Base-by-base conservation (phyloP, 2,888 invertebrate genomes). In the Tinea pellionella region DNA sequence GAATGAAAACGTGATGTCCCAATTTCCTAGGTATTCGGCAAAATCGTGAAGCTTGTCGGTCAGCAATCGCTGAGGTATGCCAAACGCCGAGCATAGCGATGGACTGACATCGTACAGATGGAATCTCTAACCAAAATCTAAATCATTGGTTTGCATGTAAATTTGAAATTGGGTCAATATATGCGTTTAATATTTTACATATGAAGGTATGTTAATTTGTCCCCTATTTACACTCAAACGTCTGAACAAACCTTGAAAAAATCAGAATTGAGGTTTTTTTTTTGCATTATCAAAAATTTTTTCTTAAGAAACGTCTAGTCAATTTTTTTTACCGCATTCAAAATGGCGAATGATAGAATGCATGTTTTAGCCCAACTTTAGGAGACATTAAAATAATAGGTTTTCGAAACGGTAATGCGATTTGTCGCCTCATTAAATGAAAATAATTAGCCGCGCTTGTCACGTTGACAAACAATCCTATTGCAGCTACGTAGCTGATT, bases 381-480 rank as follows among this genome's bases (percentile, higher is more conserved):
- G 95, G 95, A 12, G 93, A 91, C 88, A 94, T 90, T 6, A 94
- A 72, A 62, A 95, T 89, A 64, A 94, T 77, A 29, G 95, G 95
- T 77, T 95, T 95, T 62, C 95, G 88, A 86, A 95, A 94, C 0
- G 94, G 93, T 75, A 94, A 75, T 37, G 90, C 89, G 60, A 94
- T 89, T 80, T 96, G 95, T 13, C 95, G 87, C 55, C 95, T 88
- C 59, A 96, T 80, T 67, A 91, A 78, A 79, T 95, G 95, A 86
- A 93, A 94, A 68, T 92, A 90, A 79, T 94, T 94, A 19, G 93
- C 94, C 0, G 95, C 94, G 0, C 91, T 90, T 13, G 94, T 92
- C 67, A 92, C 89, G 78, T 95, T 94, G 62, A 91, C 91, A 4
- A n/a, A 90, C 82, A 64, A 91, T 88, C 92, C 91, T 91, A 74